Percentiles rank a stretch among this genome's conserved stretches.
These are phyloP conservation scores for Hoplodrina ambigua DNA, from an alignment of 2,888 invertebrate genomes.

Conservation along the genomic window DNA sequence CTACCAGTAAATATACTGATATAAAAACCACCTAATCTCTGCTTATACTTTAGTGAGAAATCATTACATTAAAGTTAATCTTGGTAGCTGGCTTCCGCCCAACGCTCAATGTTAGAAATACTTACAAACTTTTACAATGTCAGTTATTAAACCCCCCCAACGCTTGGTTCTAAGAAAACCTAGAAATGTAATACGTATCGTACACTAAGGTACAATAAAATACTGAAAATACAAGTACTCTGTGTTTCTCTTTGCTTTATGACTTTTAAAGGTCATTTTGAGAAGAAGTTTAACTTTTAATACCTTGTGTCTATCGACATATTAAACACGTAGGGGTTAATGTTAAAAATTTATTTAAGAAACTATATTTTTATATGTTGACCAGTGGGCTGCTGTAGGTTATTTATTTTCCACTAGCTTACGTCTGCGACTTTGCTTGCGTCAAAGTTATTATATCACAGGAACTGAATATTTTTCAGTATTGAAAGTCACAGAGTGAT, in stretches of 20 bases:
- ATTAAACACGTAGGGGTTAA: slow-evolving; percentile 7
- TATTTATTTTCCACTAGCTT: too few relatives aligned
- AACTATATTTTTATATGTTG: too few relatives aligned
- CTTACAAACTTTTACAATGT: slow-evolving; percentile 49
- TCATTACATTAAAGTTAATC: slow-evolving; percentile 57
- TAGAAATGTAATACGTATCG: slow-evolving; percentile 34
- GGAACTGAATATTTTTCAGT: too few relatives aligned
- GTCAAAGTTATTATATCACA: too few relatives aligned
- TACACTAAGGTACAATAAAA: slow-evolving; percentile 35
- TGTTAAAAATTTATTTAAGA: too few relatives aligned
- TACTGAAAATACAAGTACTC: slow-evolving; percentile 48
- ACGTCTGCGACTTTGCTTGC: too few relatives aligned
- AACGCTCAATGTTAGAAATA: slow-evolving; percentile 54
- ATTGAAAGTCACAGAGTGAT: too few relatives aligned
- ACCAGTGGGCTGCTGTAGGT: too few relatives aligned
- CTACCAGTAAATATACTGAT: slow-evolving; percentile 29
- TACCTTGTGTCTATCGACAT: slow-evolving; percentile 15
- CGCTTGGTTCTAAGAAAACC: slow-evolving; percentile 30
- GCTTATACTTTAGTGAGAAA: slow-evolving; percentile 44
- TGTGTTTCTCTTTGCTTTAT: slow-evolving; percentile 40
- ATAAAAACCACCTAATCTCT: slow-evolving; percentile 53
- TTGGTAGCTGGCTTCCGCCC: slow-evolving; percentile 61
- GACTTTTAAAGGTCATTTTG: slow-evolving; percentile 23
- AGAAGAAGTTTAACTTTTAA: slow-evolving; percentile 25
- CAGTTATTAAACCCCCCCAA: slow-evolving; percentile 47